phyloP scores from a whole-genome alignment of 2,113 vertebrate species.

The Vimba vimba region DNA sequence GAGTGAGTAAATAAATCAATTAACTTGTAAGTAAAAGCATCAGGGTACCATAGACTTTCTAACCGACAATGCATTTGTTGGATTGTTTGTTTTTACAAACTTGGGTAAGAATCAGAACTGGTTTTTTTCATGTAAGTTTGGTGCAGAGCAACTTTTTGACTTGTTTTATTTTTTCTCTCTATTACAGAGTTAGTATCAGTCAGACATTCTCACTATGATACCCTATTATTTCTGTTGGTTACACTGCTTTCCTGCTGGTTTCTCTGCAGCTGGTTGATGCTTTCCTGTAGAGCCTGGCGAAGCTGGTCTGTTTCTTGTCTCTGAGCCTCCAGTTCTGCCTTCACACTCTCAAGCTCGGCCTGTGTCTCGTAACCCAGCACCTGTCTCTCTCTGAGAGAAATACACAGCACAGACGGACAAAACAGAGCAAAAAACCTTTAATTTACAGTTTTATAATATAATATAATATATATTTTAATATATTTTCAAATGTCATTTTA shows the following conservation, averaged over 20 bases:
- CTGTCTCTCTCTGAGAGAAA: conserved; percentile 68
- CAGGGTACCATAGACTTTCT: neutral
- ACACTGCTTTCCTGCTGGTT: conserved; percentile 57
- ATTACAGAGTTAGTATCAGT: neutral
- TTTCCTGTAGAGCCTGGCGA: conserved; percentile 73
- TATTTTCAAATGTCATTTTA: too few relatives aligned
- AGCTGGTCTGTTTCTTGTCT: conserved; percentile 76
- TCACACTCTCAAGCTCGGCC: conserved; percentile 68
- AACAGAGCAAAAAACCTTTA: too few relatives aligned
- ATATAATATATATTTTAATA: too few relatives aligned
- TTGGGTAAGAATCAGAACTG: neutral
- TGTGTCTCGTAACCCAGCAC: conserved; percentile 60
- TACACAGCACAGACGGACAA: too few relatives aligned
- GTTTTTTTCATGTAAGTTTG: neutral
- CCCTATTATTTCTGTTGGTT: conserved; percentile 64
- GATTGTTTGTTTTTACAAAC: neutral
- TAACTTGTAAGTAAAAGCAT: neutral
- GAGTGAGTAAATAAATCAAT: neutral
- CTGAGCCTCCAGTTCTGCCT: conserved; percentile 68
- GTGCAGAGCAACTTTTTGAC: neutral
- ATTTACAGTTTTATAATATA: too few relatives aligned
- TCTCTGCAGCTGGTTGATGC: conserved; percentile 63
- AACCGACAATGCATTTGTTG: neutral
- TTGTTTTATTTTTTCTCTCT: neutral
- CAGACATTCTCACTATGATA: conserved; percentile 47